phyloP scores from a whole-genome alignment of 2,888 invertebrate genomes.

The Tinea pellionella region DNA sequence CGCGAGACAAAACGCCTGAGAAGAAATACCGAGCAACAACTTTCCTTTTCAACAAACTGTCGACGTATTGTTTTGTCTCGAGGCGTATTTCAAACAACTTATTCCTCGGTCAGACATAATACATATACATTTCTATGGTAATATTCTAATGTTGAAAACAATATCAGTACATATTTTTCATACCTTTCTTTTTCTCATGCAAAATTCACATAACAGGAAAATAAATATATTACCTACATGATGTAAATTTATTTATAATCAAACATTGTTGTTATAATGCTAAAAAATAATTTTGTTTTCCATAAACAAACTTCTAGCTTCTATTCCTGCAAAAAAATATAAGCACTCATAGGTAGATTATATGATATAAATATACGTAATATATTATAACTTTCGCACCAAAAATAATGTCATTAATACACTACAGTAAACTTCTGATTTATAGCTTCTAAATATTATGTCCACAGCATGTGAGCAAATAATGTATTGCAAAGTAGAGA shows the following conservation, averaged over 20 bases:
- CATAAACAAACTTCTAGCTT: too few relatives aligned
- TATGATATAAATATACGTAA: too few relatives aligned
- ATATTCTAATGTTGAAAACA: too few relatives aligned
- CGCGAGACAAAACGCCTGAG: not conserved
- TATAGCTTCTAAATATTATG: not conserved
- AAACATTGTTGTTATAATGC: too few relatives aligned
- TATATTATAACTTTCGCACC: not conserved
- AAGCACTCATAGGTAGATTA: too few relatives aligned
- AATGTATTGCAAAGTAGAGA: not conserved
- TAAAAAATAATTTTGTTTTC: too few relatives aligned
- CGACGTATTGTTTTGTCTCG: constrained; percentile 5
- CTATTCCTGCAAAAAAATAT: too few relatives aligned
- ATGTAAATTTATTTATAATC: too few relatives aligned
- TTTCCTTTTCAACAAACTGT: not conserved
- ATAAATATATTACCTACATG: too few relatives aligned
- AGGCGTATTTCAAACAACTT: constrained; percentile 8
- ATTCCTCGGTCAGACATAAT: not conserved
- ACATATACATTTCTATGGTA: not conserved
- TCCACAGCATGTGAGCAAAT: not conserved
- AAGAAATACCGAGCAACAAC: not conserved
- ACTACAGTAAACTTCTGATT: not conserved
- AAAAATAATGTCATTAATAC: not conserved
- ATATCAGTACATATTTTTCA: not conserved
- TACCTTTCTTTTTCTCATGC: not conserved
- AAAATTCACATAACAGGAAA: too few relatives aligned